phyloP scores from a whole-genome alignment of 2,113 vertebrate genomes.

The Entomyzon cyanotis region DNA sequence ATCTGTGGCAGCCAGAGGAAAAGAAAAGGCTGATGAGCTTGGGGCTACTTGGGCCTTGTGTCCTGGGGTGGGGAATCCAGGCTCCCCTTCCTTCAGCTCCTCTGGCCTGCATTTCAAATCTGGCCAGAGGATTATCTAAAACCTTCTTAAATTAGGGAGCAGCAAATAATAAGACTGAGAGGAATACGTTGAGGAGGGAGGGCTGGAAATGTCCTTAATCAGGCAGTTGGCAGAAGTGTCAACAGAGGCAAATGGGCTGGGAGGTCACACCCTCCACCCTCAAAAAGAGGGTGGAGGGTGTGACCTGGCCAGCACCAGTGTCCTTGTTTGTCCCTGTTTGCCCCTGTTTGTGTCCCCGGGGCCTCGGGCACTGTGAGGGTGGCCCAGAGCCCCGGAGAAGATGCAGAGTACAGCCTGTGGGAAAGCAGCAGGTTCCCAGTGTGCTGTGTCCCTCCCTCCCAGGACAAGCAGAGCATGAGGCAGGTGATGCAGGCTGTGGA shows the following conservation, averaged over 20 bases:
- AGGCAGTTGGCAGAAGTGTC: background rate
- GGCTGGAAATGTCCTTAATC: background rate
- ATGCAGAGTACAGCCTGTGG: accelerated
- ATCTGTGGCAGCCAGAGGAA: background rate
- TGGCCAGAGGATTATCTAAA: background rate
- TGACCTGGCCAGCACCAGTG: accelerated
- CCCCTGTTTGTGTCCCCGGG: background rate
- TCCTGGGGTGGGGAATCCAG: background rate
- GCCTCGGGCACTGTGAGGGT: background rate
- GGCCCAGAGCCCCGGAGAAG: background rate
- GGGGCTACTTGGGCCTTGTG: background rate
- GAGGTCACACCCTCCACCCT: too few relatives aligned
- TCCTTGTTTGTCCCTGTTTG: background rate
- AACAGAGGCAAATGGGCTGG: background rate
- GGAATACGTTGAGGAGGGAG: background rate
- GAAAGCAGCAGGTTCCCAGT: background rate
- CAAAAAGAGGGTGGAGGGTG: background rate
- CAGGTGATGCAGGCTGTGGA: constrained; percentile 89
- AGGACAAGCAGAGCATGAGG: constrained; percentile 93
- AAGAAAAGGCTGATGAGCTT: background rate
- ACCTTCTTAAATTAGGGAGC: background rate
- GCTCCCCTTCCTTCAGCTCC: background rate
- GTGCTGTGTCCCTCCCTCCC: background rate
- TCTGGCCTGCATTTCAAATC: background rate
- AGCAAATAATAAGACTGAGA: background rate